Percentiles rank a stretch among this genome's conserved stretches.
Evolutionary conservation across 2,888 invertebrate genomes (phyloP).

Genomic region (Heteromyza rotundicornis): DNA sequence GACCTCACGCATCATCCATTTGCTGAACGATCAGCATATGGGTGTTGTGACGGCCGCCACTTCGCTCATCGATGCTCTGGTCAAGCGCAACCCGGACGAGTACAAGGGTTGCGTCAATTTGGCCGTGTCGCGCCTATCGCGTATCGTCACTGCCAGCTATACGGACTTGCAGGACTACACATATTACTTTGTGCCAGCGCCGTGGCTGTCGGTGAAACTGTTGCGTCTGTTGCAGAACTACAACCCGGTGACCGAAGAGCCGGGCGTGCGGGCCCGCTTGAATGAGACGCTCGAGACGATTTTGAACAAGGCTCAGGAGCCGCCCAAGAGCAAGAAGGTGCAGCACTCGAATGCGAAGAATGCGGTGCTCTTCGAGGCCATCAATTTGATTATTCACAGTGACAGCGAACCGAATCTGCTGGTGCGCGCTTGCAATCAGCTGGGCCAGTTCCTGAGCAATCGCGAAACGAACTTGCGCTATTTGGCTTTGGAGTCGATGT

Average conservation of each 20-base stretch:
- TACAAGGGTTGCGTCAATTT: conserved; percentile 99
- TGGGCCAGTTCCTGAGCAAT: conserved; percentile 97
- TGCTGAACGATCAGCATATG: conserved; percentile 98
- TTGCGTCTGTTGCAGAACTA: conserved; percentile 96
- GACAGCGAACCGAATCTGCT: conserved; percentile 96
- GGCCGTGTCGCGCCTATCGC: conserved; percentile 94
- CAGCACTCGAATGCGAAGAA: conserved; percentile 99
- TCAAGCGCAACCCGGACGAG: conserved; percentile 98
- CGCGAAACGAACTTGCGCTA: conserved; percentile 98
- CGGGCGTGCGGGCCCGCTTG: conserved; percentile 92
- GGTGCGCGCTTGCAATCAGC: conserved; percentile 97
- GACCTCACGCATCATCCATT: conserved; percentile 98
- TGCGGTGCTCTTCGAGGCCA: conserved; percentile 99
- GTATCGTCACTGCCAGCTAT: conserved; percentile 98
- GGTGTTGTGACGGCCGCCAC: conserved; percentile 99
- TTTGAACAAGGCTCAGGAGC: conserved; percentile 98
- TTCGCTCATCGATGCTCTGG: conserved; percentile 96
- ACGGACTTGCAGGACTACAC: conserved; percentile 99
- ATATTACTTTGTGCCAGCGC: conserved; percentile 99
- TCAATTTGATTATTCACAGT: conserved; percentile 98
- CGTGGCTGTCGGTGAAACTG: conserved; percentile 98
- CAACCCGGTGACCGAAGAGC: conserved; percentile 95
- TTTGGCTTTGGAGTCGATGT: conserved; percentile 98
- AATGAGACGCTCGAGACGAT: conserved; percentile 99
- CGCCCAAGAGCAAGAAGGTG: conserved; percentile 99